Evolutionary conservation across 30 jellyfish, hydroid and myxozoan species (phyloP).

Genomic region (Rhopilema esculentum): DNA sequence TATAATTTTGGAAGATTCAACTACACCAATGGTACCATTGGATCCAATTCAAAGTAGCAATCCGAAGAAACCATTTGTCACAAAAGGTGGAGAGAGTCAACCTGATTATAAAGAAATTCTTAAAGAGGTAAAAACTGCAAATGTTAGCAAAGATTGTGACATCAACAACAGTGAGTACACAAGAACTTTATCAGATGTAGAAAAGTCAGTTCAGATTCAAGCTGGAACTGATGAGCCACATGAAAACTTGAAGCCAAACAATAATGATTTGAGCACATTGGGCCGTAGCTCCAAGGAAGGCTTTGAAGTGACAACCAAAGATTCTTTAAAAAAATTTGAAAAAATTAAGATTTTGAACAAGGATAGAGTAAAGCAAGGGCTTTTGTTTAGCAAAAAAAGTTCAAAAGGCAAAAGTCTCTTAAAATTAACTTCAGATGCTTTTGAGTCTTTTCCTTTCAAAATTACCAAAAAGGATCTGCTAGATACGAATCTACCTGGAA

Average conservation of each 20-base stretch:
- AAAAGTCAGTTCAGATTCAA: background rate
- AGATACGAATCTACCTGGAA: background rate
- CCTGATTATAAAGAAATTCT: background rate
- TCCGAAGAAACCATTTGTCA: too few relatives aligned
- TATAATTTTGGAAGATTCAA: too few relatives aligned
- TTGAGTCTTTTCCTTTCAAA: constrained; percentile 38
- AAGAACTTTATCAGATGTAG: background rate
- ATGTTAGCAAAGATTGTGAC: background rate
- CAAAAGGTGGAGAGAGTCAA: too few relatives aligned
- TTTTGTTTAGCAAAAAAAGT: background rate
- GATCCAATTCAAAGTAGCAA: too few relatives aligned
- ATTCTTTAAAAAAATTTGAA: background rate
- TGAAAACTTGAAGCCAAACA: background rate
- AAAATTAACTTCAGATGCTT: constrained; percentile 49
- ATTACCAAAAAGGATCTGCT: constrained; percentile 48
- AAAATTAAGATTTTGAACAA: background rate
- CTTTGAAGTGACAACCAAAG: background rate
- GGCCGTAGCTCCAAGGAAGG: background rate
- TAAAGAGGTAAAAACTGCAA: background rate
- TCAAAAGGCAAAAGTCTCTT: background rate
- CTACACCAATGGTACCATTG: too few relatives aligned
- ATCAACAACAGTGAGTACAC: background rate
- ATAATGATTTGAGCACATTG: background rate
- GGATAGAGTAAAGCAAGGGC: background rate
- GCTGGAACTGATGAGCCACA: background rate